phyloP scores from a whole-genome alignment of 2,113 vertebrate genomes.

The human (Homo sapiens) region DNA sequence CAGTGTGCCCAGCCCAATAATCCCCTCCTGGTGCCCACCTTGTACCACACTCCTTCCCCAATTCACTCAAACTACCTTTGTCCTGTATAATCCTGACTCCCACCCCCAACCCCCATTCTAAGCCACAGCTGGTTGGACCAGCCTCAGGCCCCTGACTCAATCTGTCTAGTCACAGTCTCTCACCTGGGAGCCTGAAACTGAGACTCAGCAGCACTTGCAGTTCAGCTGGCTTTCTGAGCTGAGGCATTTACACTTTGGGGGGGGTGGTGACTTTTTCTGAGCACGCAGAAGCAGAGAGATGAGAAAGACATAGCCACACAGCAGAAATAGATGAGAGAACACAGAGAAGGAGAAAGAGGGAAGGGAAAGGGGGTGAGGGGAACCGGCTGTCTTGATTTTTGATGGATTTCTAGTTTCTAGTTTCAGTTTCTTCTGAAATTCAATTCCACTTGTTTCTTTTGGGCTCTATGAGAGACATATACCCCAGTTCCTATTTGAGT shows the following conservation, averaged over 20 bases:
- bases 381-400: neutral
- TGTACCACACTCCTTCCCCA: neutral
- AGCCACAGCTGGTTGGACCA: neutral
- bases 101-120: rapidly evolving
- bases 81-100: neutral
- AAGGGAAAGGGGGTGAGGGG: neutral
- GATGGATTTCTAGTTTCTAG: neutral
- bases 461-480: neutral
- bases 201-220: neutral
- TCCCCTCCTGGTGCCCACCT: rapidly evolving
- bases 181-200: neutral
- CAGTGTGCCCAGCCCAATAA: neutral
- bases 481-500: neutral
- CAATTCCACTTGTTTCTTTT: neutral
- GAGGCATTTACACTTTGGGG: neutral
- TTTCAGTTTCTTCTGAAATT: neutral
- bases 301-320: neutral
- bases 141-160: neutral
- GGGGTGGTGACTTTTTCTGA: neutral
- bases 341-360: neutral
- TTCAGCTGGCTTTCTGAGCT: neutral
- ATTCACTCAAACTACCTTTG: neutral
- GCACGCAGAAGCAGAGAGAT: neutral
- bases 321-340: neutral
- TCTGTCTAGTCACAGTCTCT: neutral